Evolutionary conservation across 1,140 invertebrate species (phyloP), one percentile per base, ranked within the genome.

Genomic region (Penaeus vannamei): DNA sequence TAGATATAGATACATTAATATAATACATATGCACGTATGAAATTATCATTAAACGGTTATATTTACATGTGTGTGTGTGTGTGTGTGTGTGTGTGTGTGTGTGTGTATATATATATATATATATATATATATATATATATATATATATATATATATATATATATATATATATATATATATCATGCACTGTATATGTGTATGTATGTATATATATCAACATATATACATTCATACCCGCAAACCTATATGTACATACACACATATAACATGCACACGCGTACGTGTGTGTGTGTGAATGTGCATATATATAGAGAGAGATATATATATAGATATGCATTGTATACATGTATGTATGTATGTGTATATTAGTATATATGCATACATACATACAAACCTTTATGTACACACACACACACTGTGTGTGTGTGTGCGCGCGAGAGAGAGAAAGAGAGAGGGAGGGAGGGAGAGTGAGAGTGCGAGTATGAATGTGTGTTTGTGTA

Each of bases 181-280:
- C 8, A 42, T 36, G 5, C 5, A 5, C 36, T 2, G 5, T 36
- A 36, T 36, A 3, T 46, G 1, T 82, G 23, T 82, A 82, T 82
- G 53, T n/a, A 82, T 53, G 59, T 59, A 82, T 59, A 82, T 59
- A 77, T 77, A 77, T 77, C 10, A 17, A 77, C 29, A 77, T 77
- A 77, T 77, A 77, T 77, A 12, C 29, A 77, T 77, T 17, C 29
- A 77, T 77, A 77, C 29, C 10, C 53, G 53, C 29, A 77, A 17
- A 10, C 29, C 0, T 77, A 46, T 77, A 77, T 77, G 29, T 77
- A 60, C n/a, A 60, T 29, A 4, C 7, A 60, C 32, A 4, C 22
- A 12, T 32, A 23, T 26, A 82, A 81, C 12, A 32, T 32, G 59
- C 14, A 22, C 14, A 32, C 53, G n/a, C 17, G 1, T 81, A 81